Percentiles rank a stretch among this genome's conserved stretches.
Evolutionary conservation across 1,140 invertebrate genomes (phyloP).

Genomic region (Psix sp.): DNA sequence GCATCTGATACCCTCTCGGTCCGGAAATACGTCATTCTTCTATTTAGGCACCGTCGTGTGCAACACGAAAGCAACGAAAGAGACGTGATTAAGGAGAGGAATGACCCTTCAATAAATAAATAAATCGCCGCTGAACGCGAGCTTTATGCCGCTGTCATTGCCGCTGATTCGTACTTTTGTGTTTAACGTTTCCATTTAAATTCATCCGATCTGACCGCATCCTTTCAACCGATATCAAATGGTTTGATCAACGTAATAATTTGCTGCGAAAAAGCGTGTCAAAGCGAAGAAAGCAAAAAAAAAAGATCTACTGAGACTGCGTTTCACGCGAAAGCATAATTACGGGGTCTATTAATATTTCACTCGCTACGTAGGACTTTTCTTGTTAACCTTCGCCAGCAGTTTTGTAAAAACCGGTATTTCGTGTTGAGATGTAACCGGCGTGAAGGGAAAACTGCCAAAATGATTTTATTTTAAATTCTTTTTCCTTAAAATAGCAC

Average conservation of each 20-base stretch:
- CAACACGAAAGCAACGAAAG: slow-evolving; percentile 45
- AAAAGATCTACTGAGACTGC: too few species aligned
- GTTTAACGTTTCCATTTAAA: slow-evolving; percentile 26
- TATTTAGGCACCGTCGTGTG: slow-evolving; percentile 54
- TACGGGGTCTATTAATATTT: too few species aligned
- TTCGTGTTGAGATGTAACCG: slow-evolving; percentile 17
- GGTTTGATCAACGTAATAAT: too few species aligned
- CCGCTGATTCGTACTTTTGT: slow-evolving; percentile 32
- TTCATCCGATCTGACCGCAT: slow-evolving; percentile 26
- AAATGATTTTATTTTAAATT: slow-evolving; percentile 36
- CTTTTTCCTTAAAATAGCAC: slow-evolving; percentile 22
- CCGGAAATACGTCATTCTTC: slow-evolving; percentile 62
- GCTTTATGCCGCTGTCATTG: slow-evolving; percentile 37
- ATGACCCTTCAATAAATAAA: slow-evolving; percentile 62
- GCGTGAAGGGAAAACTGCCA: slow-evolving; percentile 31
- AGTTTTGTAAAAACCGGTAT: slow-evolving; percentile 29
- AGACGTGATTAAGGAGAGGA: slow-evolving; percentile 52
- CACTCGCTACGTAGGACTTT: slow-evolving; percentile 15
- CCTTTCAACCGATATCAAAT: slow-evolving; percentile 3
- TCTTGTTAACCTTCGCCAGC: slow-evolving; percentile 16
- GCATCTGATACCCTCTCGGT: slow-evolving; percentile 50
- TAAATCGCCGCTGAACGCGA: slow-evolving; percentile 47
- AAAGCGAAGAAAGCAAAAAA: too few species aligned
- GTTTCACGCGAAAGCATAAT: too few species aligned
- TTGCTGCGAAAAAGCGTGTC: too few species aligned